Percentiles rank a stretch among this genome's conserved stretches.
Evolutionary conservation across 2,797 vertebrate genomes (phyloP).

Genomic region (Sebastes taczanowskii): DNA sequence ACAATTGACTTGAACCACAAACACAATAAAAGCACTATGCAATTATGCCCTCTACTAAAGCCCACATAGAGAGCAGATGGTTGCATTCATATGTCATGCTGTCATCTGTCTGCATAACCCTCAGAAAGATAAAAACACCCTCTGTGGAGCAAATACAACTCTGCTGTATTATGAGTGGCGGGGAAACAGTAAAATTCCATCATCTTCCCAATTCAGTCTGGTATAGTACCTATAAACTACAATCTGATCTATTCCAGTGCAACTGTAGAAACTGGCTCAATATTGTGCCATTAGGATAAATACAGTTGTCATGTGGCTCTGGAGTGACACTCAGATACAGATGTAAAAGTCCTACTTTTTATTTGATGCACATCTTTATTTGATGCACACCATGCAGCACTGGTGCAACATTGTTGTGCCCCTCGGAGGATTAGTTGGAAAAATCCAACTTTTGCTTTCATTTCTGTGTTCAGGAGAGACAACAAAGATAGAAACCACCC

Average conservation of each 20-base stretch:
- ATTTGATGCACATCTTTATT: slow-evolving; percentile 42
- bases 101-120: slow-evolving; percentile 60
- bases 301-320: slow-evolving; percentile 11
- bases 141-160: slow-evolving; percentile 44
- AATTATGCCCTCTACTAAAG: slow-evolving; percentile 55
- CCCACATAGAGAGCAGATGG: slow-evolving; percentile 52
- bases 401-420: slow-evolving; percentile 18
- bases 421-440: slow-evolving; percentile 38
- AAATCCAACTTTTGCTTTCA: slow-evolving; percentile 46
- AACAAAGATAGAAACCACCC: slow-evolving; percentile 56
- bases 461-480: slow-evolving; percentile 38
- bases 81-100: slow-evolving; percentile 37
- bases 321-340: slow-evolving; percentile 13
- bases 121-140: slow-evolving; percentile 35
- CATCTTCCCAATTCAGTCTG: slow-evolving; percentile 42
- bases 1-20: slow-evolving; percentile 66
- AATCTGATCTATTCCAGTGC: slow-evolving; percentile 38
- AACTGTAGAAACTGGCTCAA: slow-evolving; percentile 17
- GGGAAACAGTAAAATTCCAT: slow-evolving; percentile 48
- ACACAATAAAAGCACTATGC: slow-evolving; percentile 55
- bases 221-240: slow-evolving; percentile 39
- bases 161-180: slow-evolving; percentile 6
- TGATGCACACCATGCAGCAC: slow-evolving; percentile 26
- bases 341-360: slow-evolving; percentile 45
- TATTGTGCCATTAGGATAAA: slow-evolving; percentile 27